These are phyloP conservation scores for Ciona savignyi DNA, from an alignment of 23 tunicate species.

Conservation along the genomic window DNA sequence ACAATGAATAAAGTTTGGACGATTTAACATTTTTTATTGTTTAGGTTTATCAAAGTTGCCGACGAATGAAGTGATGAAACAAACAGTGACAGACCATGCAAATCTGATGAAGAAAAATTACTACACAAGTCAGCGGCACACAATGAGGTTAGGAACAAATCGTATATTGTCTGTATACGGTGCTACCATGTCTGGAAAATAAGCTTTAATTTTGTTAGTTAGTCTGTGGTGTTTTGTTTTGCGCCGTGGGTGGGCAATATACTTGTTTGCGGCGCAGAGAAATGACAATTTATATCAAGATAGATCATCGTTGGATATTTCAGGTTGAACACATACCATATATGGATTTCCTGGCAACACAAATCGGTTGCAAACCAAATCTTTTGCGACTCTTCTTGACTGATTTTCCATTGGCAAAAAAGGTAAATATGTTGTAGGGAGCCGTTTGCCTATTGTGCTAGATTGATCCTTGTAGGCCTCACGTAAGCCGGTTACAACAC, in stretches of 20 bases:
- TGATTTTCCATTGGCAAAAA: conserved; percentile 16
- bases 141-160: too few relatives aligned
- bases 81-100: background rate
- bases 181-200: background rate
- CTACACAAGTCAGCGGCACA: conserved; percentile 10
- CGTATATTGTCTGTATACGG: too few relatives aligned
- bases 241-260: too few relatives aligned
- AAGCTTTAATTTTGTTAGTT: background rate
- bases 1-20: too few relatives aligned
- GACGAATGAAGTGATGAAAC: conserved; percentile 4
- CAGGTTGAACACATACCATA: conserved; percentile 32
- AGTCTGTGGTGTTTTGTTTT: too few relatives aligned
- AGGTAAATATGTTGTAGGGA: too few relatives aligned
- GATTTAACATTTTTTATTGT: background rate
- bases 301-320: background rate
- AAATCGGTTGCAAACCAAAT: conserved; percentile 25
- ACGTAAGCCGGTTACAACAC: too few relatives aligned
- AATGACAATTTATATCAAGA: background rate
- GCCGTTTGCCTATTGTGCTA: too few relatives aligned
- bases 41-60: conserved; percentile 15
- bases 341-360: conserved; percentile 36
- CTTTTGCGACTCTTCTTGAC: conserved; percentile 7
- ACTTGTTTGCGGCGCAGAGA: too few relatives aligned
- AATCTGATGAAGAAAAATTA: conserved; percentile 4
- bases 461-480: too few relatives aligned